Percentiles rank a stretch among this genome's conserved stretches.
Conservation (phyloP, 2,797 vertebrate genomes). For the Enteromius treurensis region DNA sequence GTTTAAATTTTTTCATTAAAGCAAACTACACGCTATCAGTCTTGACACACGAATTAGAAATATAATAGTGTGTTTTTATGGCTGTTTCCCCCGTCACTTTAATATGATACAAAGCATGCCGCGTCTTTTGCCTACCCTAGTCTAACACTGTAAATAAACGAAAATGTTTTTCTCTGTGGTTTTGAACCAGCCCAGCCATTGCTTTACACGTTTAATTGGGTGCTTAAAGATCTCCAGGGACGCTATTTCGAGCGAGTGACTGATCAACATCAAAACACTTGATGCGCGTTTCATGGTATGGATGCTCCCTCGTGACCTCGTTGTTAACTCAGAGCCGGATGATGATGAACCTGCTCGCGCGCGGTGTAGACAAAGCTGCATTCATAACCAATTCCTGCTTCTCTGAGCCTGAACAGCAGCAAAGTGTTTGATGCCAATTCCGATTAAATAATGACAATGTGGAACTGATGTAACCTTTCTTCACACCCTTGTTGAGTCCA, state of each 20-base stretch:
- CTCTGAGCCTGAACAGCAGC: constrained; percentile 74
- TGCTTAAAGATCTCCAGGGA: constrained; percentile 22
- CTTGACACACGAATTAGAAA: no score
- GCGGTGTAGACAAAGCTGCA: constrained; percentile 75
- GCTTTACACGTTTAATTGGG: constrained; percentile 8
- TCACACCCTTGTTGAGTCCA: constrained; percentile 77
- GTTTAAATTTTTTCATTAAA: not conserved
- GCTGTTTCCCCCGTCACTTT: not conserved
- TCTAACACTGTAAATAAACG: not conserved
- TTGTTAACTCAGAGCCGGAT: constrained; percentile 78
- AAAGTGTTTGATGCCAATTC: constrained; percentile 83
- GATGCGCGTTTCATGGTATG: constrained; percentile 76
- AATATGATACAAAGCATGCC: not conserved
- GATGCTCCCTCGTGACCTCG: constrained; percentile 77
- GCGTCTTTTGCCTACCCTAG: not conserved
- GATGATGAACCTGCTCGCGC: constrained; percentile 77
- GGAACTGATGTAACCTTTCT: constrained; percentile 76
- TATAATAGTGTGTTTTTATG: not conserved
- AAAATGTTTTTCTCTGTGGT: not conserved
- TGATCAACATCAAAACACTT: constrained; percentile 39
- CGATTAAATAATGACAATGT: constrained; percentile 80
- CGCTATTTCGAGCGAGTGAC: constrained; percentile 15
- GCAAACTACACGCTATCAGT: not conserved
- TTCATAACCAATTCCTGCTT: constrained; percentile 75
- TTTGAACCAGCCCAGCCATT: not conserved